Percentiles rank a stretch among this genome's conserved stretches.
phyloP scores from a whole-genome alignment of 92 coral and sea anemone species.

The Epizoanthus fatuus region DNA sequence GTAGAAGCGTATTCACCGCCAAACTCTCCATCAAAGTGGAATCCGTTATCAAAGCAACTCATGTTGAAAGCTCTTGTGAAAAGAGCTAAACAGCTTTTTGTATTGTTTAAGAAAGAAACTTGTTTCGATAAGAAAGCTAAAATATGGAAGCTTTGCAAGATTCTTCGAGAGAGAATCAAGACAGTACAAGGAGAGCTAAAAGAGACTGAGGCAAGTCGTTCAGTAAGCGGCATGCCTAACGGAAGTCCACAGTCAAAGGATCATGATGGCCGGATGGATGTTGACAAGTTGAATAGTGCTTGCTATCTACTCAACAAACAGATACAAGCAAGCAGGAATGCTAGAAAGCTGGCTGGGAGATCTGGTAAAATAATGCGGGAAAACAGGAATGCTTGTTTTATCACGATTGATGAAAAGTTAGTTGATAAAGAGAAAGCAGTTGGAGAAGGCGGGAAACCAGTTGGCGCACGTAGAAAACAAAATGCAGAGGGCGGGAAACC shows the following conservation, averaged over 20 bases:
- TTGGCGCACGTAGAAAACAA: too few species aligned
- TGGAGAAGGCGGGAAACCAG: too few species aligned
- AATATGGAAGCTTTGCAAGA: neutral
- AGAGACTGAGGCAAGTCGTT: neutral
- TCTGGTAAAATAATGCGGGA: neutral
- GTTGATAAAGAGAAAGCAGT: neutral
- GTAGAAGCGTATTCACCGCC: neutral
- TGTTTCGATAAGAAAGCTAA: slow-evolving; percentile 13
- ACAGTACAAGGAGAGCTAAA: neutral
- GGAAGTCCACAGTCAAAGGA: too few species aligned
- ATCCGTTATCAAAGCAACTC: neutral
- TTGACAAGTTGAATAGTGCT: too few species aligned
- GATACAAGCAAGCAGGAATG: neutral
- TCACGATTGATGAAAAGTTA: neutral
- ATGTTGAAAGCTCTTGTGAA: slow-evolving; percentile 8
- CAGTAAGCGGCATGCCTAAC: neutral
- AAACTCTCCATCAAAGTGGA: neutral
- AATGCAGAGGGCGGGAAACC: neutral
- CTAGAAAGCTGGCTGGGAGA: neutral
- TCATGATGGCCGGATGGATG: neutral
- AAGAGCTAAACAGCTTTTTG: slow-evolving; percentile 4
- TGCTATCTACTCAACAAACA: neutral
- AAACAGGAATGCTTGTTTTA: neutral
- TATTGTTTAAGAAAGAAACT: neutral
- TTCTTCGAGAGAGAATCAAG: slow-evolving; percentile 24